Conservation (phyloP, 2,888 invertebrate species). For the Cosmia trapezina region DNA sequence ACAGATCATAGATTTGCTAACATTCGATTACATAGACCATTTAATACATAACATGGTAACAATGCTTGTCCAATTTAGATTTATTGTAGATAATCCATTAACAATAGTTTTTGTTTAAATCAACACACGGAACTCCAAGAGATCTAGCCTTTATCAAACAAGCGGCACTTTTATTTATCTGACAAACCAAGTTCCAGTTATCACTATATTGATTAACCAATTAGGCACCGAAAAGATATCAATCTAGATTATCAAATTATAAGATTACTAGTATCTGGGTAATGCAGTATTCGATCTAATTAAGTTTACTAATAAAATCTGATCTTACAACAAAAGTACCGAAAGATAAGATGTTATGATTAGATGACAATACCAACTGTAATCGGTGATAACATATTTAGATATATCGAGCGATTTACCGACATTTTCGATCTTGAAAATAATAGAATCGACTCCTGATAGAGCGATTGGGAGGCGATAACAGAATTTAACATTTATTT, state of each 20-base stretch:
- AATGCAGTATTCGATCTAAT: constrained; percentile 72
- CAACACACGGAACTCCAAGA: constrained; percentile 49
- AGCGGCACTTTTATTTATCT: constrained; percentile 51
- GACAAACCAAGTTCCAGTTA: constrained; percentile 31
- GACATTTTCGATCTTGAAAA: constrained; percentile 36
- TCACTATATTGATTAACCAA: constrained; percentile 61
- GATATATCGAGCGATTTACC: constrained; percentile 48
- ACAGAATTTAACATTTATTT: constrained; percentile 55
- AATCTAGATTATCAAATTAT: constrained; percentile 54
- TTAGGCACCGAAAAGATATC: constrained; percentile 54
- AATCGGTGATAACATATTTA: constrained; percentile 51
- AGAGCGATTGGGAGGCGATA: constrained; percentile 41
- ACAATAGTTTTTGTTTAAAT: constrained; percentile 62
- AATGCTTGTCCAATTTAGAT: constrained; percentile 65
- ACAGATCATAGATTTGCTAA: constrained; percentile 46
- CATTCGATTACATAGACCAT: constrained; percentile 49
- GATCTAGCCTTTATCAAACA: constrained; percentile 41
- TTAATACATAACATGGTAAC: constrained; percentile 49
- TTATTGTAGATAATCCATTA: constrained; percentile 54
- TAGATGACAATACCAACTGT: constrained; percentile 67
- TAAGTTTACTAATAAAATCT: constrained; percentile 73
- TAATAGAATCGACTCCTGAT: constrained; percentile 52
- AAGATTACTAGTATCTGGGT: constrained; percentile 61
- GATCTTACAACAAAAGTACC: constrained; percentile 69
- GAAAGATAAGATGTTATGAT: constrained; percentile 64